These are phyloP conservation scores for Onychorhynchus coronatus DNA, from an alignment of 2,113 vertebrate species.

Conservation along the genomic window DNA sequence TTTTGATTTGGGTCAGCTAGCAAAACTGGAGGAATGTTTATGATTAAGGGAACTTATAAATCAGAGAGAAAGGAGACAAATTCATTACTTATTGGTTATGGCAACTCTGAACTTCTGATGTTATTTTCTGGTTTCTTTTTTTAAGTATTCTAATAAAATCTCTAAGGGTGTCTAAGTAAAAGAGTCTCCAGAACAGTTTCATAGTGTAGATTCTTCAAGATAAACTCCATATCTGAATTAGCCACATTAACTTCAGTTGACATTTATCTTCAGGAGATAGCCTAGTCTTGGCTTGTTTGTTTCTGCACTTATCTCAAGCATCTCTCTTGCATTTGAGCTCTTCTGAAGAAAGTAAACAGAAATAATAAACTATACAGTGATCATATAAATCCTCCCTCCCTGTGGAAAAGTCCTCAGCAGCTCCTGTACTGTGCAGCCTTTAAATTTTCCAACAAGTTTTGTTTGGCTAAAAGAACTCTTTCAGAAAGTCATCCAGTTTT, in stretches of 20 bases:
- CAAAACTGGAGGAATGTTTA: slow-evolving; percentile 55
- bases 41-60: slow-evolving; percentile 61
- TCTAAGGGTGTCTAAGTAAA: background rate
- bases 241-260: background rate
- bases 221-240: background rate
- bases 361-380: background rate
- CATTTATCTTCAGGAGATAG: background rate
- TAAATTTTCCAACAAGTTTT: slow-evolving; percentile 31
- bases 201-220: background rate
- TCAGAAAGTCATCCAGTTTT: background rate
- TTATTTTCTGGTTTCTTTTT: background rate
- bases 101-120: background rate
- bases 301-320: slow-evolving; percentile 26
- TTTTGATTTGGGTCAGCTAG: slow-evolving; percentile 61
- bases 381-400: background rate
- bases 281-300: background rate
- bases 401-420: background rate
- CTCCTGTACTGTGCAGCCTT: background rate
- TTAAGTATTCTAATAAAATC: background rate
- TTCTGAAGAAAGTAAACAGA: slow-evolving; percentile 2
- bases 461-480: slow-evolving; percentile 13
- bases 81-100: background rate
- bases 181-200: background rate
- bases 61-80: slow-evolving; percentile 38
- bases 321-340: background rate